These are phyloP conservation scores for Oreochromis mossambicus DNA, from an alignment of 2,797 vertebrate species.

Conservation along the genomic window DNA sequence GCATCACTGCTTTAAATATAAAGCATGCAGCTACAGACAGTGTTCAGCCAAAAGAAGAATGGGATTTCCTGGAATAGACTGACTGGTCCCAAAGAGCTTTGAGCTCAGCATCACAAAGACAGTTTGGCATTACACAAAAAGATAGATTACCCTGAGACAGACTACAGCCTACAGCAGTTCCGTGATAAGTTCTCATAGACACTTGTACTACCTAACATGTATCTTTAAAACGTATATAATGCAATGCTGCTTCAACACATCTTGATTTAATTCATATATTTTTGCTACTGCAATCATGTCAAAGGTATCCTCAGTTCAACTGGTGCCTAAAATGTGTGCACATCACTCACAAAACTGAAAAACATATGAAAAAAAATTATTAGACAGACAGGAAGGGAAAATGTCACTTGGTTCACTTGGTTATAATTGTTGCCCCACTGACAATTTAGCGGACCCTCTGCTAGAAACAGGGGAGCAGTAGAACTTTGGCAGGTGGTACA, in stretches of 20 bases:
- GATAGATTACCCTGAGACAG: neutral
- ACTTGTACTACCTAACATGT: neutral
- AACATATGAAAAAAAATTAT: neutral
- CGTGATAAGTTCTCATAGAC: neutral
- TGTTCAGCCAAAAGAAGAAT: neutral
- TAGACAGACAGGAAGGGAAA: neutral
- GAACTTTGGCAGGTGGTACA: slow-evolving; percentile 6
- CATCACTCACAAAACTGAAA: neutral
- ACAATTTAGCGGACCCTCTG: neutral
- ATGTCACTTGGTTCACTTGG: neutral
- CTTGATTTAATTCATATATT: neutral
- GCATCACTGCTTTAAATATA: neutral
- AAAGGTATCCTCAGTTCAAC: neutral
- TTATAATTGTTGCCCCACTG: neutral
- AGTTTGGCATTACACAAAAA: neutral
- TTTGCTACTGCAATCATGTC: neutral
- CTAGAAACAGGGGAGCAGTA: neutral
- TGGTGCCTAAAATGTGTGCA: neutral
- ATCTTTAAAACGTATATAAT: neutral
- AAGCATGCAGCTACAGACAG: neutral
- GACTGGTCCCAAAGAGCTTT: neutral
- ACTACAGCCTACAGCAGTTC: neutral
- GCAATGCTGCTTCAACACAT: neutral
- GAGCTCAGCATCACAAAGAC: neutral
- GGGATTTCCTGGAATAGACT: neutral